These are phyloP conservation scores for Platyscapa corneri DNA, from an alignment of 1,140 invertebrate genomes.

Conservation along the genomic window DNA sequence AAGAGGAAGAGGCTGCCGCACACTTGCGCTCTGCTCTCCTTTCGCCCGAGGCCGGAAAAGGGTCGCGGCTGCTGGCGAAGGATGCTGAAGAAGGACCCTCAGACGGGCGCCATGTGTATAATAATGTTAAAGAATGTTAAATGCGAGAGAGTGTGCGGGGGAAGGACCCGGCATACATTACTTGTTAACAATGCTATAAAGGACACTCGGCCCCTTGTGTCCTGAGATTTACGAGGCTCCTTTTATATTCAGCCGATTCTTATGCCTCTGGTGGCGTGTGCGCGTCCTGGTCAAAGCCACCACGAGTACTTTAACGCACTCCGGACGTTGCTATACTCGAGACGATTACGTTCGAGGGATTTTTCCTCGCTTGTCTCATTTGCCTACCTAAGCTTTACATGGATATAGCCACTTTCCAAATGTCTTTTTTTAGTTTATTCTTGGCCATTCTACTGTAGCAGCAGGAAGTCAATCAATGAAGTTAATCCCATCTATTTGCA, in stretches of 20 bases:
- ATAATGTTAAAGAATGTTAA: conserved; percentile 75
- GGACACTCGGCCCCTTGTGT: conserved; percentile 70
- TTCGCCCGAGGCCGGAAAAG: conserved; percentile 49
- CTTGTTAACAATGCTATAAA: conserved; percentile 76
- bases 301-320: background rate
- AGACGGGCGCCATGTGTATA: conserved; percentile 73
- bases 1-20: background rate
- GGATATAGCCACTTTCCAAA: background rate
- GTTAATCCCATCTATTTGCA: too few relatives aligned
- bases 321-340: background rate
- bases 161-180: conserved; percentile 70
- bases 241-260: conserved; percentile 54
- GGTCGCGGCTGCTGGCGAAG: conserved; percentile 25
- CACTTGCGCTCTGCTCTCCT: conserved; percentile 3
- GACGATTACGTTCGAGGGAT: background rate
- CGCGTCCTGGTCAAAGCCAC: background rate
- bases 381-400: background rate
- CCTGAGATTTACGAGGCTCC: conserved; percentile 54
- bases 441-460: background rate
- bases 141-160: conserved; percentile 58
- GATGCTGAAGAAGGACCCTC: conserved; percentile 46
- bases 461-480: too few relatives aligned
- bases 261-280: background rate
- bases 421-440: background rate
- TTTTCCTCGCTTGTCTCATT: background rate